phyloP scores from a whole-genome alignment of 1,140 invertebrate genomes.

The Sitophilus oryzae region DNA sequence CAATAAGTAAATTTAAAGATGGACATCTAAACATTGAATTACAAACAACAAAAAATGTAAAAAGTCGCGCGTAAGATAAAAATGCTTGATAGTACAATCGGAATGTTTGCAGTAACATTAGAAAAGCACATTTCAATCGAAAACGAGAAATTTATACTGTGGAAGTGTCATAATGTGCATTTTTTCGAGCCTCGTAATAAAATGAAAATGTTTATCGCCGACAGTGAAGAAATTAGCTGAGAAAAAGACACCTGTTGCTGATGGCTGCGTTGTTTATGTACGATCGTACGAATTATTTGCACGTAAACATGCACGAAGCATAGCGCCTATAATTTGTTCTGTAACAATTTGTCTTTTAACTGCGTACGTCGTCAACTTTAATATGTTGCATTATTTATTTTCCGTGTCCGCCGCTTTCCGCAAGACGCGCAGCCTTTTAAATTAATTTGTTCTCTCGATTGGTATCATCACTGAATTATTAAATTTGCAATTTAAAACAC shows the following conservation, averaged over 20 bases:
- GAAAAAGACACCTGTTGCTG: conserved; percentile 19
- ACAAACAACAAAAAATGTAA: too few species aligned
- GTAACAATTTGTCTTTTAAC: conserved; percentile 15
- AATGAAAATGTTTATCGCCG: too few species aligned
- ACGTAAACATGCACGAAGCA: conserved; percentile 22
- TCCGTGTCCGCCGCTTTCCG: background rate
- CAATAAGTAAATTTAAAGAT: too few species aligned
- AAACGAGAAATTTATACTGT: too few species aligned
- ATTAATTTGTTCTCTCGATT: conserved; percentile 23
- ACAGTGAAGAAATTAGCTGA: conserved; percentile 2
- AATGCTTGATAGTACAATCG: background rate
- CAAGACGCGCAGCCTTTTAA: conserved; percentile 20
- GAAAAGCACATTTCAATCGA: conserved; percentile 2
- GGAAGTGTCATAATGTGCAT: conserved; percentile 9
- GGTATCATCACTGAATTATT: conserved; percentile 20
- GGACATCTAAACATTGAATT: too few species aligned
- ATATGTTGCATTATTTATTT: conserved; percentile 11
- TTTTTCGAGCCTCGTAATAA: too few species aligned
- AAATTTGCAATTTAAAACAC: conserved; percentile 21
- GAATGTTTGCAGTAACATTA: background rate
- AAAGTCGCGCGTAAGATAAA: too few species aligned
- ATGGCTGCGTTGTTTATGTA: conserved; percentile 19
- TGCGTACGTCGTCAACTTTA: conserved; percentile 2
- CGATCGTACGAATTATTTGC: conserved; percentile 21
- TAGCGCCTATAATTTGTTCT: conserved; percentile 10